Evolutionary conservation across 2,797 vertebrate genomes (phyloP), one percentile per base, ranked within the genome.

Genomic region (Perodicticus potto): DNA sequence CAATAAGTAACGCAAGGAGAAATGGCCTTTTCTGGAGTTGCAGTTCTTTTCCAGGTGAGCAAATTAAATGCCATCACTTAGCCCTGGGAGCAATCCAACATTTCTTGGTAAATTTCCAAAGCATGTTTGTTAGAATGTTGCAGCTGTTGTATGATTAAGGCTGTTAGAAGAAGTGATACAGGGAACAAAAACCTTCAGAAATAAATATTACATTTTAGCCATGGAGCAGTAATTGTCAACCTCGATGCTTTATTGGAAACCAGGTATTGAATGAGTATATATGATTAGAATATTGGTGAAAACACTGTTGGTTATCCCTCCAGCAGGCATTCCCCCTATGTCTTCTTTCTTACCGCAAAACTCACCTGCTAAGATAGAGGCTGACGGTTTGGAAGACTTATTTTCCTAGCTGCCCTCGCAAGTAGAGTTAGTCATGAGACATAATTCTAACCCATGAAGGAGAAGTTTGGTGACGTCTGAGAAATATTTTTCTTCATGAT

Each of bases 21-120:
- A 95, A 83, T 67, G 65, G 32, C 70, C 29, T 95, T 86, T 91
- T 95, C 74, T 85, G n/a, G 74, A 80, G 63, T 69, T 55, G 4
- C 57, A 17, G 45, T 69, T 93, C 63, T 94, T 94, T 96, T 90
- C 81, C 84, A 93, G 94, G 89, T 94, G 93, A 96, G 84, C 93
- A 94, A 85, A 77, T 93, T 89, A 96, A 95, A 96, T 91, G 76
- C 55, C 72, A 59, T 82, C 43, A 2, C 72, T 86, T 77, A 49
- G 61, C 73, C 80, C 85, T 89, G 87, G 89, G 96, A 93, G n/a
- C 59, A 70, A 92, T 29, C 72, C 83, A 95, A 82, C 32, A 22
- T 74, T 85, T 91, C 67, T 91, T 81, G 40, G 86, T 89, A 65
- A 93, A 87, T 96, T 89, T 86, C 78, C 83, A 95, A 91, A 84